These are phyloP conservation scores for Cyphomyrus discorhynchus DNA, from an alignment of 2,113 vertebrate species.

Conservation along the genomic window DNA sequence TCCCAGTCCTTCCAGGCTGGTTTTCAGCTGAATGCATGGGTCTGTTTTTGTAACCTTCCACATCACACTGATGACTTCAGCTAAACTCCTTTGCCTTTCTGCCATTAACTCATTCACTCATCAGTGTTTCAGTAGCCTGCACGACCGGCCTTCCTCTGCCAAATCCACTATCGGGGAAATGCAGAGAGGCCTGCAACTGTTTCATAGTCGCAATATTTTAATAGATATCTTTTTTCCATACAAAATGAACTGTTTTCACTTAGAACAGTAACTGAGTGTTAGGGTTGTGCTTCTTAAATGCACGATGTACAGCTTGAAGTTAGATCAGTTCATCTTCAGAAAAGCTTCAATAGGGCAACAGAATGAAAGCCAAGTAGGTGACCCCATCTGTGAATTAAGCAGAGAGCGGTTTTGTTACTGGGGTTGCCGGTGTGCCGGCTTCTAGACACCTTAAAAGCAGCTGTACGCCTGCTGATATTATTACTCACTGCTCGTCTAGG, in stretches of 20 bases:
- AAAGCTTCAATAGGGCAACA: not conserved
- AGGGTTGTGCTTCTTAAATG: constrained; percentile 12
- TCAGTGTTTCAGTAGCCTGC: not conserved
- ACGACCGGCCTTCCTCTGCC: not conserved
- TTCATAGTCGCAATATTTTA: not conserved
- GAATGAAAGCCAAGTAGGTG: not conserved
- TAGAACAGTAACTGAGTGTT: not conserved
- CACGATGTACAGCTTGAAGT: constrained; percentile 20
- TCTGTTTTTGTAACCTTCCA: not conserved
- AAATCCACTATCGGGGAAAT: not conserved
- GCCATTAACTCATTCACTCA: not conserved
- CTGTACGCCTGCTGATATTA: not conserved
- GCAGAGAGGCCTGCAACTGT: not conserved
- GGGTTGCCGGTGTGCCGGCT: not conserved
- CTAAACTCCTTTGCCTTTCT: not conserved
- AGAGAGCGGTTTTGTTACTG: not conserved
- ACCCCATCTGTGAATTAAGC: not conserved
- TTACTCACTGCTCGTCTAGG: not conserved
- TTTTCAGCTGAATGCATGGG: not conserved
- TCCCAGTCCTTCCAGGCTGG: not conserved
- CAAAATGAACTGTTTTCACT: not conserved
- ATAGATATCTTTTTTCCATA: not conserved
- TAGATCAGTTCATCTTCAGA: not conserved
- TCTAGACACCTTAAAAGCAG: constrained; percentile 2
- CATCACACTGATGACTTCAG: not conserved